Conservation (phyloP, 2,888 invertebrate species). For the Boloria euphrosyne region DNA sequence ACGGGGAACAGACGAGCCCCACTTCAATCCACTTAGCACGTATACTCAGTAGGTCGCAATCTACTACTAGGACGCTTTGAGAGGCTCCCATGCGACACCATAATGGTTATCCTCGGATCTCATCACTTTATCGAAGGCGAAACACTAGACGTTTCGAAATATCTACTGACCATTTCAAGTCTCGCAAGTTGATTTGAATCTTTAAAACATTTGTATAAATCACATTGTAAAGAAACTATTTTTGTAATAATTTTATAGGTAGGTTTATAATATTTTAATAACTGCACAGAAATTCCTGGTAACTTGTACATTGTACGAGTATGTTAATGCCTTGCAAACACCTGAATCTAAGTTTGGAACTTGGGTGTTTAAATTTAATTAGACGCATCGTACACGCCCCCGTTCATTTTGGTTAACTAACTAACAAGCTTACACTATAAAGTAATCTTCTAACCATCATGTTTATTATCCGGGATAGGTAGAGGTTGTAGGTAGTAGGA, state of each 20-base stretch:
- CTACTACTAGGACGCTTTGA: constrained; percentile 53
- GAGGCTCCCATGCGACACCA: constrained; percentile 52
- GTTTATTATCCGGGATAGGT: constrained; percentile 60
- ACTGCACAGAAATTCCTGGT: too few relatives aligned
- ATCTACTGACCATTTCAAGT: constrained; percentile 44
- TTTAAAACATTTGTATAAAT: constrained; percentile 32
- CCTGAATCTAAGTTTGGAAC: constrained; percentile 56
- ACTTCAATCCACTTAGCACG: constrained; percentile 79
- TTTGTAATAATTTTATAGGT: too few relatives aligned
- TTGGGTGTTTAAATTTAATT: constrained; percentile 66
- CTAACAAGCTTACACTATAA: constrained; percentile 59
- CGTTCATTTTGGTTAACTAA: constrained; percentile 64
- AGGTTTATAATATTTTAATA: too few relatives aligned
- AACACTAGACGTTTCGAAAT: constrained; percentile 31
- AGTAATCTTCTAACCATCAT: constrained; percentile 61
- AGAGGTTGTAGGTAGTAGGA: constrained; percentile 49
- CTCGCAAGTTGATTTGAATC: not conserved
- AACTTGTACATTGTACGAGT: too few relatives aligned
- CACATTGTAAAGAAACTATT: constrained; percentile 39
- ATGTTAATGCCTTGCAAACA: constrained; percentile 41
- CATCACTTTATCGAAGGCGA: constrained; percentile 40
- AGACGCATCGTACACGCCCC: constrained; percentile 46
- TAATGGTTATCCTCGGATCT: constrained; percentile 44
- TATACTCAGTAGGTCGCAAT: constrained; percentile 64
- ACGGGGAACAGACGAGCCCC: constrained; percentile 79